Evolutionary conservation across 2,888 invertebrate species (phyloP).

Genomic region (Holacanthella duospinosa): DNA sequence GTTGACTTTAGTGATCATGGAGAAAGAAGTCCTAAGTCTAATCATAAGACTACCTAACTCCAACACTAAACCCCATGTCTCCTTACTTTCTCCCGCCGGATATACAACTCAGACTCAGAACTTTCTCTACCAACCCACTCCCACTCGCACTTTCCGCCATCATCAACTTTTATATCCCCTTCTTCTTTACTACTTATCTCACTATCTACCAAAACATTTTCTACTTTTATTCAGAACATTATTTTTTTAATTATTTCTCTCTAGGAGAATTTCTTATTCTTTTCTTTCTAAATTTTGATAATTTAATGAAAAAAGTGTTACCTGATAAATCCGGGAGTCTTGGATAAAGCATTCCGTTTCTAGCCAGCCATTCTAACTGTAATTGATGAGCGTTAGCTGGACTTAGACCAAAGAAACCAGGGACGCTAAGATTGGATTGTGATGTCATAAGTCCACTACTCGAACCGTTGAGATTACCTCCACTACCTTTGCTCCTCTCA

Average conservation of each 20-base stretch:
- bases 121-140: constrained; percentile 10
- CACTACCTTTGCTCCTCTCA: constrained; percentile 39
- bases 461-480: constrained; percentile 41
- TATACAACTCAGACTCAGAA: too few relatives aligned
- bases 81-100: constrained; percentile 14
- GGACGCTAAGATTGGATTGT: background rate
- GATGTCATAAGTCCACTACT: constrained; percentile 13
- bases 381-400: constrained; percentile 59
- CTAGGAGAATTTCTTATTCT: background rate
- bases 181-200: background rate
- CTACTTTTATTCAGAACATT: background rate
- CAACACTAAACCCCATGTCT: too few relatives aligned
- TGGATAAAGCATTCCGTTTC: constrained; percentile 85
- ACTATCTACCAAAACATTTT: too few relatives aligned
- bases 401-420: constrained; percentile 34
- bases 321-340: constrained; percentile 74
- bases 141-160: background rate
- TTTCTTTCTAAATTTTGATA: background rate
- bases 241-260: background rate
- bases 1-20: constrained; percentile 37
- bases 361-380: constrained; percentile 80
- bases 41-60: too few relatives aligned
- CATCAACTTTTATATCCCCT: background rate
- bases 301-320: constrained; percentile 39
- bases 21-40: too few relatives aligned